Conservation (phyloP, 2,113 vertebrate genomes). For the Diadophis punctatus region DNA sequence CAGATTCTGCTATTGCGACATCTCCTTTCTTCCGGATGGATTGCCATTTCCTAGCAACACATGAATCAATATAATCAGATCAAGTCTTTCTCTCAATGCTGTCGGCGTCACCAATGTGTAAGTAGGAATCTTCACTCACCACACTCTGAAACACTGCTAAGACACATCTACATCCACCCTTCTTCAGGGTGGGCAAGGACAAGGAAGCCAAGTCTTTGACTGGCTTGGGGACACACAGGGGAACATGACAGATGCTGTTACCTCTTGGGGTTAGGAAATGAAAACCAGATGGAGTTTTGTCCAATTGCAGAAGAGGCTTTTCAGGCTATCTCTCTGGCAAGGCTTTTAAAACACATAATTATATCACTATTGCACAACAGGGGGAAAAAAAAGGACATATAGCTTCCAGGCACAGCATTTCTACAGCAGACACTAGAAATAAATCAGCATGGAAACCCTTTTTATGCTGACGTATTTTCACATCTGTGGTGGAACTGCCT, state of each 20-base stretch:
- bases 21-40: neutral
- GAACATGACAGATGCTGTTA: neutral
- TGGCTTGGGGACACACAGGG: neutral
- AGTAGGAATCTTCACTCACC: neutral
- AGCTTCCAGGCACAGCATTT: neutral
- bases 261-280: neutral
- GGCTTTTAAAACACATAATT: neutral
- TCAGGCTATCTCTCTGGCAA: neutral
- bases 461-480: neutral
- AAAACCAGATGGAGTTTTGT: neutral
- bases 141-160: neutral
- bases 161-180: neutral
- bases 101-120: neutral
- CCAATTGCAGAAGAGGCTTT: neutral
- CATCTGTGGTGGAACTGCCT: neutral
- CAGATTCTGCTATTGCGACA: neutral
- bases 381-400: neutral
- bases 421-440: neutral
- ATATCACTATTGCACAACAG: neutral
- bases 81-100: neutral
- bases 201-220: neutral
- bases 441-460: neutral
- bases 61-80: neutral
- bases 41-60: neutral
- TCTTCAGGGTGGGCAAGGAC: neutral